Evolutionary conservation across 53 echinoderm and acorn worm genomes (phyloP).

Genomic region (Holothuria leucospilota): DNA sequence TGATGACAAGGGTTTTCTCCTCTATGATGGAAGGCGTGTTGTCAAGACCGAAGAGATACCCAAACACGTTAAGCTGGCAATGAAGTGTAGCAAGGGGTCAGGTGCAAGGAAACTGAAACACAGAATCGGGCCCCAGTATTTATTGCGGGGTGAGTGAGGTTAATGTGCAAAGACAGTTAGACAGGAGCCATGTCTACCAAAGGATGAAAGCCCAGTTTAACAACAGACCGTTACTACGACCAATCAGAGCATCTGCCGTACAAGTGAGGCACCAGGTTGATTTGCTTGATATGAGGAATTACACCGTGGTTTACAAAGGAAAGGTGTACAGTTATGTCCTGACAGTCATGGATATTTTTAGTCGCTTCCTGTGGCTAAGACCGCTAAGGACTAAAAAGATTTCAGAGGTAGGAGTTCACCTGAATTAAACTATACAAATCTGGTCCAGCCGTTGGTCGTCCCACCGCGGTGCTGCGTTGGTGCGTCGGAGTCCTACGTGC

Average conservation of each 20-base stretch:
- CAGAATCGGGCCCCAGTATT: background rate
- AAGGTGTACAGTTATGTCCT: background rate
- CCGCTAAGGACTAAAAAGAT: background rate
- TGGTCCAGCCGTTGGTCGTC: too few relatives aligned
- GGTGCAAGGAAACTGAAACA: too few relatives aligned
- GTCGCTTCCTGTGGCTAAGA: constrained; percentile 4
- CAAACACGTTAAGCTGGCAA: too few relatives aligned
- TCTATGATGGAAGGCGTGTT: too few relatives aligned
- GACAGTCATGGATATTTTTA: constrained; percentile 1
- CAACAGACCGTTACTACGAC: background rate
- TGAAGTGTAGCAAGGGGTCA: too few relatives aligned
- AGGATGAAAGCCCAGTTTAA: background rate
- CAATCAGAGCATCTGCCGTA: constrained; percentile 20
- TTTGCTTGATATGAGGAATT: background rate
- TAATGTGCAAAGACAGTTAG: constrained; percentile 9
- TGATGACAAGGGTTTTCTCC: background rate
- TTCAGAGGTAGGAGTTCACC: too few relatives aligned
- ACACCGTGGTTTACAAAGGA: background rate
- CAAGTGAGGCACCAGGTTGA: constrained; percentile 19
- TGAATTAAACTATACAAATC: background rate
- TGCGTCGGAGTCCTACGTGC: too few relatives aligned
- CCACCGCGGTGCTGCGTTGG: too few relatives aligned
- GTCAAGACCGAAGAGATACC: too few relatives aligned
- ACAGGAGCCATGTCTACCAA: constrained; percentile 2
- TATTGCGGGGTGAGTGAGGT: constrained; percentile 2